Conservation (phyloP, 2,888 invertebrate genomes). For the Taenaris catops region DNA sequence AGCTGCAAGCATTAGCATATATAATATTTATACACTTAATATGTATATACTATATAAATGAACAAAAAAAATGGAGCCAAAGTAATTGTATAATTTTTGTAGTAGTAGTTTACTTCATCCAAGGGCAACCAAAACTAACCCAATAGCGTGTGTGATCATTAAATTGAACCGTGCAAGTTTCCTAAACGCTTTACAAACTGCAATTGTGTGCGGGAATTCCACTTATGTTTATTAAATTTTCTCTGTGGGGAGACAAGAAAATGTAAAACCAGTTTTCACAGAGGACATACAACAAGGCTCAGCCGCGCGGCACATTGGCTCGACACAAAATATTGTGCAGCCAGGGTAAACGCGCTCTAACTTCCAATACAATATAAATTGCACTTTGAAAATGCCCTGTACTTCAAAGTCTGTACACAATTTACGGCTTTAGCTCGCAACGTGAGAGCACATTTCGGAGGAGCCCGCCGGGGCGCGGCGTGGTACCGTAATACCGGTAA, state of each 20-base stretch:
- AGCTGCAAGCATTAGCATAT: too few relatives aligned
- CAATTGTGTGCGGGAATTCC: conserved; percentile 40
- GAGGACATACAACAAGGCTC: conserved; percentile 46
- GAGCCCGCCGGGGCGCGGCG: conserved; percentile 30
- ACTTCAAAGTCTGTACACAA: conserved; percentile 53
- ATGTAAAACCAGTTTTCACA: conserved; percentile 47
- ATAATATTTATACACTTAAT: too few relatives aligned
- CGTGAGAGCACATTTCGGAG: conserved; percentile 46
- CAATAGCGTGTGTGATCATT: too few relatives aligned
- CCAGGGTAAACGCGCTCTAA: conserved; percentile 59
- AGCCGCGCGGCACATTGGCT: conserved; percentile 56
- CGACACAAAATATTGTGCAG: conserved; percentile 68
- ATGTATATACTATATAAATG: too few relatives aligned
- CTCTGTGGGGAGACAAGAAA: conserved; percentile 45
- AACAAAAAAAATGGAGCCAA: too few relatives aligned
- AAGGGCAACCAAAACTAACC: too few relatives aligned
- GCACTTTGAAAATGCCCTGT: conserved; percentile 73
- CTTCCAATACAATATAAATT: conserved; percentile 79
- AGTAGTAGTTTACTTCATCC: too few relatives aligned
- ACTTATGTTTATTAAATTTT: conserved; percentile 59
- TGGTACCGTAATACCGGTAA: conserved; percentile 73
- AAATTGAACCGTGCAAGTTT: too few relatives aligned
- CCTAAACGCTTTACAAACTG: conserved; percentile 40
- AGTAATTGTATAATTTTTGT: too few relatives aligned
- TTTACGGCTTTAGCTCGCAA: conserved; percentile 51